Evolutionary conservation across 2,888 invertebrate genomes (phyloP).

Genomic region (Stenodera caucasica): DNA sequence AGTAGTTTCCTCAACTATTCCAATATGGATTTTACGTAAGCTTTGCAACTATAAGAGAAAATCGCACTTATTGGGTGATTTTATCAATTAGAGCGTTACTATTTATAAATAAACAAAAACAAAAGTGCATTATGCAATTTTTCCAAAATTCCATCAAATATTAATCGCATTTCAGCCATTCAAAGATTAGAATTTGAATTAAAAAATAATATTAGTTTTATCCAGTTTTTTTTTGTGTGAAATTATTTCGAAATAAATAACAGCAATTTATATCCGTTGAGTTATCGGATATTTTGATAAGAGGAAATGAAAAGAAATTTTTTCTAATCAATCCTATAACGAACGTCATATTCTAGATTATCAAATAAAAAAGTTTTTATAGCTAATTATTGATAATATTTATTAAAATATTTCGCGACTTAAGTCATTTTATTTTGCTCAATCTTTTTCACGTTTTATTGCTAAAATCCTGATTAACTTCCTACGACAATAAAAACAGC

Average conservation of each 20-base stretch:
- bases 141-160: not conserved
- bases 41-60: not conserved
- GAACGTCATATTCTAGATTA: not conserved
- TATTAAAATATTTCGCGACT: not conserved
- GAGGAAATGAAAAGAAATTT: not conserved
- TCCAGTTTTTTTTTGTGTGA: not conserved
- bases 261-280: not conserved
- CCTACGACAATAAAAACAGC: too few relatives aligned
- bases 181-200: too few relatives aligned
- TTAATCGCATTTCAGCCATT: too few relatives aligned
- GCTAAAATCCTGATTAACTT: too few relatives aligned
- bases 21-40: not conserved
- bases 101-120: not conserved
- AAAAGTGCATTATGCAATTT: not conserved
- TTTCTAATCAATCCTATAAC: not conserved
- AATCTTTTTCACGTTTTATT: not conserved
- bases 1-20: conserved; percentile 22
- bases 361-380: not conserved
- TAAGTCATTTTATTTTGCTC: not conserved
- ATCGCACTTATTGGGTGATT: conserved; percentile 2
- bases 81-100: conserved; percentile 10
- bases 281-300: not conserved
- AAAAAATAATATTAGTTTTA: not conserved
- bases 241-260: too few relatives aligned
- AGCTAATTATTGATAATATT: not conserved